These are phyloP conservation scores for Leucania comma DNA, from an alignment of 2,888 invertebrate genomes.

Conservation along the genomic window DNA sequence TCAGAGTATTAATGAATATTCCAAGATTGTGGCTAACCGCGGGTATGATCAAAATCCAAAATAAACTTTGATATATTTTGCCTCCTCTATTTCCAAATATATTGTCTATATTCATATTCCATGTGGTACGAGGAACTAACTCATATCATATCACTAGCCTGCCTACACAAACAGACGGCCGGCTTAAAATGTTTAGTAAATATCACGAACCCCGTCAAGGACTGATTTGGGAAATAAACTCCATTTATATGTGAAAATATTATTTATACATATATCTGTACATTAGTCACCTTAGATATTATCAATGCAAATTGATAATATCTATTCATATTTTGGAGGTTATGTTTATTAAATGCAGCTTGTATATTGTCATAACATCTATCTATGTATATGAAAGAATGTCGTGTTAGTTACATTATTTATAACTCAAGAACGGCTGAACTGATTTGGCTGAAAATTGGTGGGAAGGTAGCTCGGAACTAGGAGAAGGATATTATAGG, in stretches of 20 bases:
- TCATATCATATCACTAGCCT: slow-evolving; percentile 72
- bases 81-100: slow-evolving; percentile 57
- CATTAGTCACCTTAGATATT: slow-evolving; percentile 20
- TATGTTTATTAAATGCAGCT: background rate
- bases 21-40: background rate
- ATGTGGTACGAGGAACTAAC: slow-evolving; percentile 56
- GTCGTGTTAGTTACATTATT: too few relatives aligned
- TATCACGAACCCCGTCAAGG: slow-evolving; percentile 68
- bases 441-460: too few relatives aligned
- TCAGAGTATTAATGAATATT: background rate
- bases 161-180: slow-evolving; percentile 74
- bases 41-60: background rate
- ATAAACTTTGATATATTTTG: slow-evolving; percentile 17
- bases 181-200: slow-evolving; percentile 70
- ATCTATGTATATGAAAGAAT: too few relatives aligned
- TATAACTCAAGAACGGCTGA: too few relatives aligned
- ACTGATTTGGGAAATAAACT: slow-evolving; percentile 59
- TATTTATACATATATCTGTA: background rate
- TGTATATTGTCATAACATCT: too few relatives aligned
- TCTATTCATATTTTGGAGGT: background rate
- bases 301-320: background rate
- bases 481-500: too few relatives aligned
- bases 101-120: slow-evolving; percentile 28
- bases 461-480: too few relatives aligned
- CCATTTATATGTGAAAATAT: background rate